Evolutionary conservation across 2,797 vertebrate genomes (phyloP), one percentile per base, ranked within the genome.

Genomic region (Sphenodon punctatus): DNA sequence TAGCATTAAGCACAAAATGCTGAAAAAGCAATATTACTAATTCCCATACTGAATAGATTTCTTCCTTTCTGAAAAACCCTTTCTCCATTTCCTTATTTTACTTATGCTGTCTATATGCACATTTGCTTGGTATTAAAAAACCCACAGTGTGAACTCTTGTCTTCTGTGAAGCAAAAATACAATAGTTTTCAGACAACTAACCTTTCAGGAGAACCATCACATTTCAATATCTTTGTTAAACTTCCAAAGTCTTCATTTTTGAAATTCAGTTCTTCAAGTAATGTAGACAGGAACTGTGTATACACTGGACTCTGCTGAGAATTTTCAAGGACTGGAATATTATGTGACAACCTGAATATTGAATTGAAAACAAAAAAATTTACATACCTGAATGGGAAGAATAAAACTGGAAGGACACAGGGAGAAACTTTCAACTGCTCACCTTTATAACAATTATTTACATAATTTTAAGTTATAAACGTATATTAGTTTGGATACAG

Each of bases 251-350:
- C 96, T 91, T 96, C 95, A 30, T 70, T 91, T 74, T 80, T 95
- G 59, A 97, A 94, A 82, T 95, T 92, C 46, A 97, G 67, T 88
- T 96, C 95, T 92, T 95, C 89, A 67, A 97, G 89, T 59, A 97
- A 59, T 0, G 93, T 95, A 32, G 92, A 78, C 72, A 96, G 79
- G 86, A 96, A 97, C 74, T 95, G 94, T 34, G 95, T 95, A 80
- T 94, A 94, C 14, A 59, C 2, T 32, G 81, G 77, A 58, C 80
- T 95, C 10, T 27, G 77, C 39, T 80, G 83, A 76, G 82, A 91
- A 60, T 88, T 88, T 82, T 93, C 94, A 88, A 92, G 88, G 87
- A 89, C 58, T 39, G 94, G 93, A 83, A 87, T 88, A 74, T 64
- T 80, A 15, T 92, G 88, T 36, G 92, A 90, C 88, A 96, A 72